Evolutionary conservation across 2,113 vertebrate genomes (phyloP), one percentile per base, ranked within the genome.

Genomic region (Synchiropus splendidus): DNA sequence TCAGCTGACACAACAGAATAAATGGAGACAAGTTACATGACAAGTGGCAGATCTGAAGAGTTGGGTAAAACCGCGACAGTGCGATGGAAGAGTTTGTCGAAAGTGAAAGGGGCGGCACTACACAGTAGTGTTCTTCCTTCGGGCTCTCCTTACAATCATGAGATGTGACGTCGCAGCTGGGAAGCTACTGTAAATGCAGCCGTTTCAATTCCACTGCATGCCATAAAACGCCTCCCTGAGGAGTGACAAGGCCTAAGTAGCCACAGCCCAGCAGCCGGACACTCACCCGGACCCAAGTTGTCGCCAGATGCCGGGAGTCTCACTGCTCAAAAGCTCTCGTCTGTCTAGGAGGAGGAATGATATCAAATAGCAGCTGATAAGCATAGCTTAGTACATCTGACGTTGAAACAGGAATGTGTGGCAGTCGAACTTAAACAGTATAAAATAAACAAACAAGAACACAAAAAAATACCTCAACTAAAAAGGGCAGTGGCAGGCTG

Each of bases 331-430:
- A 14, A 35, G 12, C 10, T 18, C 33, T 16, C n/a, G n/a, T n/a
- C 79, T 78, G 79, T 77, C 78, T 51, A 58, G 56, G 67, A 54
- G 59, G 56, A 70, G 64, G 44, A 70, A 58, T 73, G 62, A 77
- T 74, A 75, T 53, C 64, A 74, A 81, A 82, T 82, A 86, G 84
- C 85, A 85, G 82, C 81, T 58, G 66, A 73, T 76, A 77, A 82
- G 83, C 77, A 80, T 80, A 82, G 74, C 81, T 83, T 84, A 82
- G 70, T 69, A 79, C 67, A 75, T 72, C 72, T 32, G 51, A 63
- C 45, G 58, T 61, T 54, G 40, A 55, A 65, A 54, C 57, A 54
- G 51, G 68, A 72, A 72, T 71, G 67, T 54, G 60, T 70, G 69
- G 58, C 61, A 72, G 74, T 66, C 73, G 77, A 70, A n/a, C n/a